These are phyloP conservation scores for Timema podura DNA, from an alignment of 2,888 invertebrate species.

Conservation along the genomic window DNA sequence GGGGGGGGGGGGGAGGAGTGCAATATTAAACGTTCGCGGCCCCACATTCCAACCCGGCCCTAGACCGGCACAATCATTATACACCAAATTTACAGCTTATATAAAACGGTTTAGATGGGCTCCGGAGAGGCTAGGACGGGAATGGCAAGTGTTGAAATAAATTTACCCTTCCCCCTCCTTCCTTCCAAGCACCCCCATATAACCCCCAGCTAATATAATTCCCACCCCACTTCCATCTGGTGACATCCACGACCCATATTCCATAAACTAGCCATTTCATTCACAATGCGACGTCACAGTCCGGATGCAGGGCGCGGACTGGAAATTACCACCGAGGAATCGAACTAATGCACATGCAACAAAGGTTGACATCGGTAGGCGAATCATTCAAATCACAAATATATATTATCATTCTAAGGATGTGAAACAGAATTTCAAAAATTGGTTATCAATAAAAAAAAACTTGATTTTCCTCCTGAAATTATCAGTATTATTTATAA, in stretches of 20 bases:
- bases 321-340: too few species aligned
- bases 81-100: slow-evolving; percentile 33
- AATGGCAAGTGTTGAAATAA: slow-evolving; percentile 31
- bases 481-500: too few species aligned
- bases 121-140: slow-evolving; percentile 15
- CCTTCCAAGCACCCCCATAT: neutral
- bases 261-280: slow-evolving; percentile 25
- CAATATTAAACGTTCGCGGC: slow-evolving; percentile 30
- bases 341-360: slow-evolving; percentile 16
- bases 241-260: slow-evolving; percentile 25
- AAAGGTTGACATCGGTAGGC: neutral
- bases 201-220: slow-evolving; percentile 17
- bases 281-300: too few species aligned
- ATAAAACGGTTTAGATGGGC: slow-evolving; percentile 30
- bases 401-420: too few species aligned
- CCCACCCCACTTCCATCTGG: slow-evolving; percentile 18
- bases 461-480: too few species aligned
- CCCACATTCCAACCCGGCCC: slow-evolving; percentile 25
- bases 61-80: slow-evolving; percentile 30
- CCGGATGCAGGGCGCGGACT: too few species aligned
- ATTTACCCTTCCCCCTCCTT: slow-evolving; percentile 16
- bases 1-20: slow-evolving; percentile 34
- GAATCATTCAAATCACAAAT: too few species aligned
- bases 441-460: too few species aligned
- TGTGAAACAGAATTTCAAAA: too few species aligned